Base-by-base conservation (phyloP, 2,888 invertebrate species). In the Agonopterix heracliana region DNA sequence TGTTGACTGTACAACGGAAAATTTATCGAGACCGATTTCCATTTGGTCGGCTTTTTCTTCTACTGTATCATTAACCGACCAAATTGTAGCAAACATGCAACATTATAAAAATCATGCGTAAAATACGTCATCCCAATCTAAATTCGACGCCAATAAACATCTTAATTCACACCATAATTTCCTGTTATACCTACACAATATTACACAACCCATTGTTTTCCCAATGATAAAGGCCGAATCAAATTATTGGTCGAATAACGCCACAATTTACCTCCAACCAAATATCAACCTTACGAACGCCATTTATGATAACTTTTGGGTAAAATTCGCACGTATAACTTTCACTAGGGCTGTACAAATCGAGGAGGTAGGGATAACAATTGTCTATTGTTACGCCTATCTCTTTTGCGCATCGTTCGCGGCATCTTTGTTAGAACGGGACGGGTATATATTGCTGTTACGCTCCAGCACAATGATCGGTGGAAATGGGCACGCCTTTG, bases 301-400 rank as follows among this genome's bases (percentile, higher is more conserved):
- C 55, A 14, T 13, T n/a, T 2, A 38, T n/a, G 4, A 41, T 46
- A 5, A 42, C 10, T 34, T 54, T 54, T 47, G 54, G 60, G 49
- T 61, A 61, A 71, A 66, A 72, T 66, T 78, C 60, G 71, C 65
- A 52, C 57, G 68, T 14, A 54, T 44, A 44, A 46, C 54, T 56
- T 60, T 66, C 61, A 65, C 75, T 78, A 82, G 80, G 78, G 75
- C 78, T 74, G 73, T 60, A 60, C 73, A 61, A 58, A 59, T 55
- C 61, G 54, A 54, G 56, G 62, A 68, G 71, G 86, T 74, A 71
- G 87, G 87, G 86, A 85, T 87, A 85, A 88, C 88, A 88, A 88
- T 88, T 79, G 87, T 80, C 87, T 85, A 88, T 88, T 88, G 87
- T 87, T 65, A 67, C 72, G 73, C 69, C 87, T 86, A 82, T 87